Evolutionary conservation across 2,888 invertebrate genomes (phyloP), one percentile per base, ranked within the genome.

Genomic region (Ditula angustiorana): DNA sequence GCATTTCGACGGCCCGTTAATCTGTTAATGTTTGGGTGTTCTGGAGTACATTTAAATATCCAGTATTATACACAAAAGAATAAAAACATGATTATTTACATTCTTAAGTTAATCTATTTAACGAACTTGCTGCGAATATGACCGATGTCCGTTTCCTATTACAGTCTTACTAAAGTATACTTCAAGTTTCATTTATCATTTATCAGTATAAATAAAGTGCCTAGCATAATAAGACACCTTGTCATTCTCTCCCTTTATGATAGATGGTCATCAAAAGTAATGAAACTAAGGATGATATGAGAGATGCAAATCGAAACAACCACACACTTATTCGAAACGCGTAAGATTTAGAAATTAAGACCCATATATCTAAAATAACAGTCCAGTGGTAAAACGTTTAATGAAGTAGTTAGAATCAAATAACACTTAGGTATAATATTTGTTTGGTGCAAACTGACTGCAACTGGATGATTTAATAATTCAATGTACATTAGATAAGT

Each of bases 361-460:
- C n/a, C n/a, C n/a, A n/a, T n/a, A n/a, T 24, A 44, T 26, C 23
- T 56, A 50, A 23, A 50, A 57, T 0, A 46, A 57, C 30, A 35
- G 57, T 57, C 57, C 41, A n/a, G 57, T 58, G 33, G 30, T 63
- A 50, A 49, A 28, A 60, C 41, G 50, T 46, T 53, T 35, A 24
- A 49, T 63, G 50, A 24, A 50, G 57, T 63, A 63, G 49, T 62
- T 62, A 62, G 49, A 63, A 57, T 63, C 44, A 50, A 57, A 63
- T 63, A 63, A 58, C 57, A 62, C 33, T 57, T 63, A 57, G 57
- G 24, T 52, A 21, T 63, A 63, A 58, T 52, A 46, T 52, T 63
- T 44, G 50, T 44, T 52, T 50, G 30, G 57, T 62, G 62, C 49
- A 63, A 52, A 52, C 57, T 63, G 33, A 58, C 63, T 58, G 44